Conservation (phyloP, 2,888 invertebrate genomes). For the Tanypteryx hageni region DNA sequence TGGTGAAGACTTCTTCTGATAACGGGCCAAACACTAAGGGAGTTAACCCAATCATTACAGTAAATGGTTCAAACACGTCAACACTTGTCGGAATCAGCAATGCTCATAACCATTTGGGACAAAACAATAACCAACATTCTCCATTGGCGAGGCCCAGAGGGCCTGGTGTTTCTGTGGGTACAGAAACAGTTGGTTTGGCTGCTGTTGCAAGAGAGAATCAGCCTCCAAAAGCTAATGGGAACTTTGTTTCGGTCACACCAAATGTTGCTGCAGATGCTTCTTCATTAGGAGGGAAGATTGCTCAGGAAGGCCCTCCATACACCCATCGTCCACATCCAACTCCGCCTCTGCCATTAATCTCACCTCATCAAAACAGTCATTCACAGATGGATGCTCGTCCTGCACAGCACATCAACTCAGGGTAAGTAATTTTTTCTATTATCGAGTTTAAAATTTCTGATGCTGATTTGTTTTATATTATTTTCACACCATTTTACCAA, state of each 20-base stretch:
- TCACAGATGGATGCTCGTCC: background rate
- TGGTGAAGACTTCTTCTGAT: background rate
- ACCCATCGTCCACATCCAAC: slow-evolving; percentile 40
- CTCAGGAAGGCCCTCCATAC: slow-evolving; percentile 38
- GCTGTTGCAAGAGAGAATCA: slow-evolving; percentile 43
- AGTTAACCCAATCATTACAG: slow-evolving; percentile 18
- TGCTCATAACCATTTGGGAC: slow-evolving; percentile 28
- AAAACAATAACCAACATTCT: slow-evolving; percentile 30
- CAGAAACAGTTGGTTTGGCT: slow-evolving; percentile 50
- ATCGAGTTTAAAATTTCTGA: background rate
- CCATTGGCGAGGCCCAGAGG: background rate
- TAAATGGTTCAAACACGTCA: background rate
- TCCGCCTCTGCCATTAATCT: background rate
- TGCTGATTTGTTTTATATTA: too few relatives aligned
- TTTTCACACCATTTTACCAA: too few relatives aligned
- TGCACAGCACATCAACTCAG: background rate
- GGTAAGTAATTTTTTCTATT: background rate
- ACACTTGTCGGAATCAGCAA: background rate
- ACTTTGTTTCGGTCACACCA: background rate
- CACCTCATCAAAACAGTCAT: background rate
- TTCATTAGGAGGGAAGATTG: slow-evolving; percentile 40
- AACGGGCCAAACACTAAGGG: background rate
- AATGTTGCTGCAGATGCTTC: slow-evolving; percentile 16
- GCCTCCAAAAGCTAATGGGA: slow-evolving; percentile 33
- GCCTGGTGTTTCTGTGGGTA: slow-evolving; percentile 15